These are phyloP conservation scores for Oreochromis spilurus DNA, from an alignment of 2,113 vertebrate species.

Conservation along the genomic window DNA sequence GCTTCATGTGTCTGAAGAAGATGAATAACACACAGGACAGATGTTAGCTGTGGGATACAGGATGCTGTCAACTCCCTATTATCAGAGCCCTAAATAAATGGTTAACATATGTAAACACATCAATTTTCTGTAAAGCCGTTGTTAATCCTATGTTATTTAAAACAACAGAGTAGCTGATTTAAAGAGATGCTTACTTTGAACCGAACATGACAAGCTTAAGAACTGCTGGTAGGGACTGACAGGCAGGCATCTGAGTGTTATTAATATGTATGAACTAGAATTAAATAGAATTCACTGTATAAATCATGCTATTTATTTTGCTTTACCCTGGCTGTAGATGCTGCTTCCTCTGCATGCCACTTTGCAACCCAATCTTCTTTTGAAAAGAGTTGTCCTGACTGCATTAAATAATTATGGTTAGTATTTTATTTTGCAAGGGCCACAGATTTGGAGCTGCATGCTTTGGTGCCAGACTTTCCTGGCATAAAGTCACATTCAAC, in stretches of 20 bases:
- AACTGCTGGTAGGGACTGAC: background rate
- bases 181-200: background rate
- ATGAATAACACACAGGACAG: background rate
- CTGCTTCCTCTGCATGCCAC: background rate
- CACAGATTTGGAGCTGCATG: background rate
- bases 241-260: background rate
- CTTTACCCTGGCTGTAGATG: background rate
- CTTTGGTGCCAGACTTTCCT: background rate
- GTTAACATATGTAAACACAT: background rate
- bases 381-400: background rate
- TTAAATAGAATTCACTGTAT: background rate
- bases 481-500: background rate
- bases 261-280: background rate
- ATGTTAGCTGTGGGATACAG: background rate
- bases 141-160: background rate
- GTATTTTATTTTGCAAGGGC: background rate
- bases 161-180: background rate
- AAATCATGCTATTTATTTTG: background rate
- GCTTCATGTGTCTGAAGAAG: constrained; percentile 62
- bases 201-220: background rate
- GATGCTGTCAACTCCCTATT: background rate
- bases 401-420: background rate
- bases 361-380: background rate
- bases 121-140: background rate
- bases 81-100: background rate